Percentiles rank a stretch among this genome's conserved stretches.
phyloP scores from a whole-genome alignment of 1,140 invertebrate species.

The Pristionchus pacificus region DNA sequence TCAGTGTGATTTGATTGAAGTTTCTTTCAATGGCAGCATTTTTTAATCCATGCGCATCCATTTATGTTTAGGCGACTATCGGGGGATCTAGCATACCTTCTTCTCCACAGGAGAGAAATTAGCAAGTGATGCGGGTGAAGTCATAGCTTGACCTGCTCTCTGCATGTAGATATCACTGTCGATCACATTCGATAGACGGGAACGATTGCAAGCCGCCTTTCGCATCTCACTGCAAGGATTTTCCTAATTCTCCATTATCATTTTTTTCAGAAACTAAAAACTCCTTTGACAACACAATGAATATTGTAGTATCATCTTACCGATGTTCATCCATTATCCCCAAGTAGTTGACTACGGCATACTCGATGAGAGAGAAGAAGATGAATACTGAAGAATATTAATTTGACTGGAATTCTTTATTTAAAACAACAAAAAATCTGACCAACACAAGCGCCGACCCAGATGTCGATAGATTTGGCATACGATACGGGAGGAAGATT shows the following conservation, averaged over 20 bases:
- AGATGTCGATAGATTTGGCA: constrained; percentile 42
- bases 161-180: constrained; percentile 38
- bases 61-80: no score
- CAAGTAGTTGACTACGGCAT: constrained; percentile 44
- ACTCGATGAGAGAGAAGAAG: constrained; percentile 39
- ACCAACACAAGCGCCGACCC: constrained; percentile 40
- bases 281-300: no score
- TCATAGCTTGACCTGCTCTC: constrained; percentile 12
- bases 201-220: constrained; percentile 50
- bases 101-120: constrained; percentile 32
- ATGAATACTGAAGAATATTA: constrained; percentile 30
- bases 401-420: neutral
- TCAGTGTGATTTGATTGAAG: neutral
- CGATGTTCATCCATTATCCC: constrained; percentile 54
- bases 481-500: constrained; percentile 37
- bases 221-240: constrained; percentile 43
- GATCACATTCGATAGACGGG: constrained; percentile 52
- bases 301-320: constrained; percentile 18
- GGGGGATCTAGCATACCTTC: constrained; percentile 24
- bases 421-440: neutral
- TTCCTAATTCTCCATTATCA: constrained; percentile 8
- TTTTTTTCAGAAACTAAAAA: neutral
- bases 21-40: constrained; percentile 16
- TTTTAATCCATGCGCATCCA: neutral
- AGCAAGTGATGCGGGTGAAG: constrained; percentile 18